These are phyloP conservation scores for Brienomyrus longianalis DNA, from an alignment of 2,113 vertebrate species.

Conservation along the genomic window DNA sequence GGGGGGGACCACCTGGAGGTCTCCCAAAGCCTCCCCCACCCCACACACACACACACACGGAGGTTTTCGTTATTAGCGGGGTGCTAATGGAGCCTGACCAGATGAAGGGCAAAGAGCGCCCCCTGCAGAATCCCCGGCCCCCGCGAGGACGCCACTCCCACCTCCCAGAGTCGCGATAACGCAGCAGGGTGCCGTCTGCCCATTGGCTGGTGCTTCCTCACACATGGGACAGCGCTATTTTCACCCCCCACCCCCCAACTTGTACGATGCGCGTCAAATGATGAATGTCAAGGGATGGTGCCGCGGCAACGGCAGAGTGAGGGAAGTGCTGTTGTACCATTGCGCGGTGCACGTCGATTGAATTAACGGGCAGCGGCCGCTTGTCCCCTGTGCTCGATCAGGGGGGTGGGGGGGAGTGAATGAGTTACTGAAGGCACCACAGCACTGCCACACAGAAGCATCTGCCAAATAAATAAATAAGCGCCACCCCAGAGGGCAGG, in stretches of 20 bases:
- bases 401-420: background rate
- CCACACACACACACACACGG: background rate
- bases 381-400: background rate
- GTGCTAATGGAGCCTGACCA: background rate
- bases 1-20: background rate
- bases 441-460: background rate
- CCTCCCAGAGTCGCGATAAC: background rate
- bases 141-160: no score
- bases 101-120: background rate
- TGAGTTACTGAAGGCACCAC: constrained; percentile 1
- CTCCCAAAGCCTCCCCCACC: background rate
- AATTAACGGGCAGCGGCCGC: background rate
- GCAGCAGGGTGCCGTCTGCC: background rate
- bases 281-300: background rate
- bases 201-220: background rate
- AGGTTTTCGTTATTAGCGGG: background rate
- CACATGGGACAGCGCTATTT: background rate
- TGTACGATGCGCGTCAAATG: background rate
- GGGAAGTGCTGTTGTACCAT: background rate
- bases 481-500: constrained; percentile 6
- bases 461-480: constrained; percentile 17
- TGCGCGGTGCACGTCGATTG: background rate
- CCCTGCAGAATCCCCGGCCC: background rate
- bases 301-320: background rate
- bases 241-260: background rate